Conservation (phyloP, 1,140 invertebrate genomes). For the Drosophila baimaii region DNA sequence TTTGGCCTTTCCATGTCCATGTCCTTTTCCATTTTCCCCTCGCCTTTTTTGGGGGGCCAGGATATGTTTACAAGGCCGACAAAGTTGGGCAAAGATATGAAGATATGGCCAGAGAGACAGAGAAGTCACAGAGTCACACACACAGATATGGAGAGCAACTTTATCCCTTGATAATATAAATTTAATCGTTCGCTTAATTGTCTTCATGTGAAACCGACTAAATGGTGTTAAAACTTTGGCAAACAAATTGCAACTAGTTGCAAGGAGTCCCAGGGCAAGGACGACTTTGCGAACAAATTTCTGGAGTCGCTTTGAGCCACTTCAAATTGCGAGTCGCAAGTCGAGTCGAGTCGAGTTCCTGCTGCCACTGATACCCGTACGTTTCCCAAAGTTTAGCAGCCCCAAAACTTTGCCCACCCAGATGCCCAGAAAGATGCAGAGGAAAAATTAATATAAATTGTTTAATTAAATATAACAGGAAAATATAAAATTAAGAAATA, state of each 20-base stretch:
- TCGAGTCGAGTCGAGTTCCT: conserved; percentile 73
- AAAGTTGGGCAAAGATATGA: conserved; percentile 36
- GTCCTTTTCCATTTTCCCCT: not conserved
- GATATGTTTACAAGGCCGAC: conserved; percentile 54
- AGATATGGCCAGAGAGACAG: conserved; percentile 4
- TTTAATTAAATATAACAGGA: not conserved
- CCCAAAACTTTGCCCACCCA: conserved; percentile 60
- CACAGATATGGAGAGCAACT: conserved; percentile 31
- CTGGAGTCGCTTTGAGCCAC: conserved; percentile 66
- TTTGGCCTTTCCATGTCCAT: not conserved
- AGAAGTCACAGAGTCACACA: conserved; percentile 6
- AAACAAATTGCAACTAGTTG: conserved; percentile 83
- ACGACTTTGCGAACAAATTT: conserved; percentile 76
- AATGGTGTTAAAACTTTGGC: conserved; percentile 81
- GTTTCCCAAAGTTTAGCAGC: conserved; percentile 66
- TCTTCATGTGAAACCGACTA: conserved; percentile 81
- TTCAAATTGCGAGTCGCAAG: conserved; percentile 69
- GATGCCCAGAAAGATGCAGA: not conserved
- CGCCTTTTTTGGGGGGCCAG: not conserved
- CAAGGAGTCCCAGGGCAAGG: conserved; percentile 49
- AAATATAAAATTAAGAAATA: too few relatives aligned
- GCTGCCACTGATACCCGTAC: conserved; percentile 67
- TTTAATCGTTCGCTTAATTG: conserved; percentile 82
- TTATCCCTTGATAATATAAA: conserved; percentile 80
- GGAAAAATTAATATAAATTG: not conserved